Evolutionary conservation across 2,888 invertebrate genomes (phyloP).

Genomic region (Netelia fuscicornis): DNA sequence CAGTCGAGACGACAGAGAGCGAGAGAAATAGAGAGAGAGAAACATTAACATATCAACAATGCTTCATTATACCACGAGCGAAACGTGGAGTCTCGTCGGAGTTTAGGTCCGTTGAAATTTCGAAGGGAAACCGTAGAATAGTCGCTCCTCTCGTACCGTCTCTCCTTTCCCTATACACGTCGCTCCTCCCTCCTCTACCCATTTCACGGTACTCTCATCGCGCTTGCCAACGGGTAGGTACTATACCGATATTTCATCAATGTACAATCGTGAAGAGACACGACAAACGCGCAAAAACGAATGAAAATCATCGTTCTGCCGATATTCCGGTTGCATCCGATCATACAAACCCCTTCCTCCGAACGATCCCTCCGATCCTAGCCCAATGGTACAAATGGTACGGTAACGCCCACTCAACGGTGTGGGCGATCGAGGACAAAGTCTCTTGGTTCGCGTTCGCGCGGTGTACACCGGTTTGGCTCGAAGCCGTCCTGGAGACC

Average conservation of each 20-base stretch:
- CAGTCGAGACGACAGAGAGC: not conserved
- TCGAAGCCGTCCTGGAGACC: slow-evolving; percentile 51
- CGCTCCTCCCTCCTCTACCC: not conserved
- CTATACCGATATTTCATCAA: slow-evolving; percentile 23
- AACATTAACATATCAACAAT: slow-evolving; percentile 81
- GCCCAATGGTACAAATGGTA: slow-evolving; percentile 53
- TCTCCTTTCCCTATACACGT: not conserved
- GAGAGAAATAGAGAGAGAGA: slow-evolving; percentile 35
- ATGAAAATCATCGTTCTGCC: slow-evolving; percentile 18
- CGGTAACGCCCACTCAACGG: slow-evolving; percentile 47
- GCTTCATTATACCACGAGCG: slow-evolving; percentile 76
- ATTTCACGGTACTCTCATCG: not conserved
- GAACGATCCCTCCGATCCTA: not conserved
- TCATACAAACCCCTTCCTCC: not conserved
- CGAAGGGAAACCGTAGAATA: slow-evolving; percentile 21
- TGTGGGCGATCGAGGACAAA: slow-evolving; percentile 33
- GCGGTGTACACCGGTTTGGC: slow-evolving; percentile 63
- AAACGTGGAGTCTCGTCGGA: slow-evolving; percentile 57
- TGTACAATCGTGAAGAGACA: not conserved
- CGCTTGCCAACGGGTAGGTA: not conserved
- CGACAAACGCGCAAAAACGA: not conserved
- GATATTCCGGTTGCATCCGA: slow-evolving; percentile 10
- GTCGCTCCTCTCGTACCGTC: not conserved
- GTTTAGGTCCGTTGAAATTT: slow-evolving; percentile 41
- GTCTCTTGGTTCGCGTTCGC: slow-evolving; percentile 42